phyloP scores from a whole-genome alignment of 2,888 invertebrate species.

The Cheilosia vulpina region DNA sequence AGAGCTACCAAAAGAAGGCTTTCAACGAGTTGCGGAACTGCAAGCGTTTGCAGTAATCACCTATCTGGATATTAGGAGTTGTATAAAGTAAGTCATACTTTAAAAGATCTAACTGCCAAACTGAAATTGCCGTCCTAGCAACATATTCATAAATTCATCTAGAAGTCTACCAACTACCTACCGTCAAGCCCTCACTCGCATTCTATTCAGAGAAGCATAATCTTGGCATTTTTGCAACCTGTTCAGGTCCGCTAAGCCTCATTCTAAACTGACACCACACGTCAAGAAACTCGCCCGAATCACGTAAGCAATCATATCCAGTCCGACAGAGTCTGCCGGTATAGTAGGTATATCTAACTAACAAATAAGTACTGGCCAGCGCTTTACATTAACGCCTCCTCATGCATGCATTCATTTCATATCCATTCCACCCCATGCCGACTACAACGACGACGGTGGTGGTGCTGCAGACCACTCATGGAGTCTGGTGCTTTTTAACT shows the following conservation, averaged over 20 bases:
- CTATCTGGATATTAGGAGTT: no score
- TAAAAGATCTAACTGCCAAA: no score
- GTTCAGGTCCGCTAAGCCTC: background rate
- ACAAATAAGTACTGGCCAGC: background rate
- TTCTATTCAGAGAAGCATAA: background rate
- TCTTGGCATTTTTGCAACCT: background rate
- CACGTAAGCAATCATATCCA: constrained; percentile 1
- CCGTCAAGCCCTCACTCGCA: background rate
- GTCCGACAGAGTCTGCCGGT: background rate
- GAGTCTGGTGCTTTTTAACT: constrained; percentile 20
- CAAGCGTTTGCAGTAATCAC: no score
- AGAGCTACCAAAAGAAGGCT: no score
- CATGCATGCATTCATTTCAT: background rate
- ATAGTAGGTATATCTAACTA: background rate
- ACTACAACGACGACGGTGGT: background rate
- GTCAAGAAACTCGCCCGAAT: background rate
- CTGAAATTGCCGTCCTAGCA: no score
- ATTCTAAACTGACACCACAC: constrained; percentile 1
- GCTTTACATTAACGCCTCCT: background rate
- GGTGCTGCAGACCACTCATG: constrained; percentile 10
- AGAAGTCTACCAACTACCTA: no score
- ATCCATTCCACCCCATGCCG: background rate
- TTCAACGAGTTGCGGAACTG: no score
- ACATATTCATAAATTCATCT: no score
- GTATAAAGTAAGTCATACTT: no score